Evolutionary conservation across 2,797 vertebrate species (phyloP).

Genomic region (Myotis findleyi): DNA sequence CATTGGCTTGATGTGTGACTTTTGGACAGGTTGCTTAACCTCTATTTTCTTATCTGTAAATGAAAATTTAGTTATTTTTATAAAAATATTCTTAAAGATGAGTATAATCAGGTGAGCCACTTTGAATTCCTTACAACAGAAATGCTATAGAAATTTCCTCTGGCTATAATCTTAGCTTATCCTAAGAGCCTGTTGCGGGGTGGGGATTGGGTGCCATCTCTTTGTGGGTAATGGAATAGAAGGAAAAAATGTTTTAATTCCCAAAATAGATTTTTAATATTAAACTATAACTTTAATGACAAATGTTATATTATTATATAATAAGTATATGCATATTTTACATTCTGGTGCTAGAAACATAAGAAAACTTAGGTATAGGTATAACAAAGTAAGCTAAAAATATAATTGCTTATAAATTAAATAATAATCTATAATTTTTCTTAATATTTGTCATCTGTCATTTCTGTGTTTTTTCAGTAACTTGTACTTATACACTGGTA

Average conservation of each 20-base stretch:
- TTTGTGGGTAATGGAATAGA: slow-evolving; percentile 43
- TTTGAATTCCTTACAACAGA: slow-evolving; percentile 11
- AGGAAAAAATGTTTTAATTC: not conserved
- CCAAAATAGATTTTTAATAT: slow-evolving; percentile 32
- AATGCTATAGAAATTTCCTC: not conserved
- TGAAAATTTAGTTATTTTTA: slow-evolving; percentile 59
- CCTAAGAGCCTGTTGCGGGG: not conserved
- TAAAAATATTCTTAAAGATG: slow-evolving; percentile 45
- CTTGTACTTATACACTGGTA: not conserved
- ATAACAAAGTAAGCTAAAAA: not conserved
- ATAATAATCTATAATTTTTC: not conserved
- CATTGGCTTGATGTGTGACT: not conserved
- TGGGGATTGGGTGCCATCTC: not conserved
- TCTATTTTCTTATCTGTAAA: slow-evolving; percentile 50
- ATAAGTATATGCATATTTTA: not conserved
- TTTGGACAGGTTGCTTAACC: slow-evolving; percentile 50
- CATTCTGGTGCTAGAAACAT: not conserved
- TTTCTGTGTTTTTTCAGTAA: not conserved
- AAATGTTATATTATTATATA: not conserved
- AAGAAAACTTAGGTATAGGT: not conserved
- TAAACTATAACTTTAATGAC: slow-evolving; percentile 11
- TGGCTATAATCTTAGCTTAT: slow-evolving; percentile 34
- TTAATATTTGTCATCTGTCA: not conserved
- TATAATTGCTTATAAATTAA: slow-evolving; percentile 17
- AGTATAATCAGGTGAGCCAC: not conserved